phyloP scores from a whole-genome alignment of 2,797 vertebrate genomes.

The Pelodytes ibericus region DNA sequence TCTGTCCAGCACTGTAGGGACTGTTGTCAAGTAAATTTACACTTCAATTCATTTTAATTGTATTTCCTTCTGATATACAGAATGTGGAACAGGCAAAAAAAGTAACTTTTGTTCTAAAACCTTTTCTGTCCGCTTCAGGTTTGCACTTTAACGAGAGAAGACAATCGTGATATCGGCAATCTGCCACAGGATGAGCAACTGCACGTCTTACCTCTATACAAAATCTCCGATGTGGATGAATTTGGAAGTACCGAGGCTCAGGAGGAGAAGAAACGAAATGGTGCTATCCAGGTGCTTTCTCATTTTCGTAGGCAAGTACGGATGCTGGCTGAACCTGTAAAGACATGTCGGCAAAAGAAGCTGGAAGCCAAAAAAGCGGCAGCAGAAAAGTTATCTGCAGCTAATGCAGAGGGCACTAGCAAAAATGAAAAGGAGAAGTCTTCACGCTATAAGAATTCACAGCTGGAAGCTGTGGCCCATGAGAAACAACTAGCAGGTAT shows the following conservation, averaged over 20 bases:
- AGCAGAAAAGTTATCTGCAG: constrained; percentile 81
- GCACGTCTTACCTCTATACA: constrained; percentile 95
- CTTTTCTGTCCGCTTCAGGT: no score
- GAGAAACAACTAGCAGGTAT: constrained; percentile 75
- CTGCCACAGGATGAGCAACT: constrained; percentile 95
- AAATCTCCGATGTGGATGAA: constrained; percentile 89
- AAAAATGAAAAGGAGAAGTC: constrained; percentile 85
- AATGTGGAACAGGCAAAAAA: no score
- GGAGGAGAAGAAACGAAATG: constrained; percentile 88
- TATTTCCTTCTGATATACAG: no score
- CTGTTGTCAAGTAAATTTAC: no score
- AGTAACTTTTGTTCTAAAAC: no score
- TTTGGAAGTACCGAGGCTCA: constrained; percentile 91
- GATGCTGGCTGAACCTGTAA: constrained; percentile 91
- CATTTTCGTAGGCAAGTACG: constrained; percentile 90
- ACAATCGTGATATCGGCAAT: constrained; percentile 90
- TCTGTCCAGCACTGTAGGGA: no score
- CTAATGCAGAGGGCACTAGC: constrained; percentile 57
- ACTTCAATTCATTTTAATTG: no score
- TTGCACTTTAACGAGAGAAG: constrained; percentile 93
- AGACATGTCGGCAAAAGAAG: constrained; percentile 94
- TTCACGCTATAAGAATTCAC: constrained; percentile 80
- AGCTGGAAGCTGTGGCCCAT: constrained; percentile 69
- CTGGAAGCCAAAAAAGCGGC: constrained; percentile 90
- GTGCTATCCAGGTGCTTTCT: constrained; percentile 92